These are phyloP conservation scores for Bubo bubo DNA, from an alignment of 2,113 vertebrate species.

Conservation along the genomic window DNA sequence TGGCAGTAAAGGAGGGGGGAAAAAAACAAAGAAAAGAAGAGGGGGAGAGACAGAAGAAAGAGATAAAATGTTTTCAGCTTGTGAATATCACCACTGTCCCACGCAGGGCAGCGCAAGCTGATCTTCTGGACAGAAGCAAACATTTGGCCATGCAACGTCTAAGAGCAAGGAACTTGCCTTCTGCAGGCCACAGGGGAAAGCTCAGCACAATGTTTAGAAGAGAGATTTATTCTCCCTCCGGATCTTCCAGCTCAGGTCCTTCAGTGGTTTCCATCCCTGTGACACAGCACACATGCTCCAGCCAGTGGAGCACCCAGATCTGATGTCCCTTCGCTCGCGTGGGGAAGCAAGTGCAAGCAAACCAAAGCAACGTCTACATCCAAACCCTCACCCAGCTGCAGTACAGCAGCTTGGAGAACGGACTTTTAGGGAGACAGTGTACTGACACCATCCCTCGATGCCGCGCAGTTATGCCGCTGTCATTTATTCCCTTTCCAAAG, in stretches of 20 bases:
- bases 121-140: not conserved
- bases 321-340: accelerated
- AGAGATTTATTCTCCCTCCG: not conserved
- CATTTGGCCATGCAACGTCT: not conserved
- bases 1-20: accelerated
- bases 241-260: not conserved
- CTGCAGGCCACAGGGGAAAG: not conserved
- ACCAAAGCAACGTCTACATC: accelerated
- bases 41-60: not conserved
- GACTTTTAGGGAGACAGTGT: not conserved
- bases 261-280: accelerated
- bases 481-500: not conserved
- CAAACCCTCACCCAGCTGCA: not conserved
- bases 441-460: accelerated
- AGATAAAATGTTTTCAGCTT: not conserved
- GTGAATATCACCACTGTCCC: not conserved
- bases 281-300: not conserved
- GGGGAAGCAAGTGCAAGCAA: not conserved
- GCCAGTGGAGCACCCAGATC: not conserved
- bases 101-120: not conserved
- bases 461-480: not conserved
- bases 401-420: not conserved
- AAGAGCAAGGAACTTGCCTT: not conserved
- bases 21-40: not conserved
- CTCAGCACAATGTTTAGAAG: not conserved